A percentile compares a stretch with the other conserved stretches of the same genome.
phyloP scores from a whole-genome alignment of 2,113 vertebrate species.

The Choloepus hoffmanni region DNA sequence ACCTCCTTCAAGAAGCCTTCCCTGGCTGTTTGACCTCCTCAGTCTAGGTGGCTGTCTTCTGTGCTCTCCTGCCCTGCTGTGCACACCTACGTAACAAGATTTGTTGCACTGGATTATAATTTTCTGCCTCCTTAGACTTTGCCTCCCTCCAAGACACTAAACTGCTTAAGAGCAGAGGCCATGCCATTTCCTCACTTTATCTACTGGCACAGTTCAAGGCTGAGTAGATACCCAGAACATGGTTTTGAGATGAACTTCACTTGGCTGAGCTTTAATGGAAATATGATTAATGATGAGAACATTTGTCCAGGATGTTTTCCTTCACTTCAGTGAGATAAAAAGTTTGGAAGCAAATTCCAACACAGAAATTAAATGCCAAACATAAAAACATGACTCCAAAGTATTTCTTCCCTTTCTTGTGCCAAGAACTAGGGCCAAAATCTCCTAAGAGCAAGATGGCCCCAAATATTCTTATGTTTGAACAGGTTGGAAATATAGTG shows the following conservation, averaged over 20 bases:
- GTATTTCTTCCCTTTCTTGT: background rate
- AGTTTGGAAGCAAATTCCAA: background rate
- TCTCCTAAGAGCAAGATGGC: background rate
- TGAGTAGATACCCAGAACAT: background rate
- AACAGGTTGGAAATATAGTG: conserved; percentile 9
- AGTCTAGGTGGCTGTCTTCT: background rate
- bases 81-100: background rate
- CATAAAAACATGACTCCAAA: background rate
- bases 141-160: background rate
- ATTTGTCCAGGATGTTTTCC: background rate
- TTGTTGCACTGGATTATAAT: background rate
- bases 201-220: too few species aligned
- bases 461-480: background rate
- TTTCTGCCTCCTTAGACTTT: background rate
- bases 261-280: background rate
- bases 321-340: conserved; percentile 28
- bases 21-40: background rate
- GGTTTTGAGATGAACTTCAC: background rate
- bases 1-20: background rate
- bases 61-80: background rate
- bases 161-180: background rate
- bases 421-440: background rate
- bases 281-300: background rate
- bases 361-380: background rate
- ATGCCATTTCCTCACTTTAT: background rate